These are phyloP conservation scores for Centruroides vittatus DNA, from an alignment of 1,140 invertebrate genomes.

Conservation along the genomic window DNA sequence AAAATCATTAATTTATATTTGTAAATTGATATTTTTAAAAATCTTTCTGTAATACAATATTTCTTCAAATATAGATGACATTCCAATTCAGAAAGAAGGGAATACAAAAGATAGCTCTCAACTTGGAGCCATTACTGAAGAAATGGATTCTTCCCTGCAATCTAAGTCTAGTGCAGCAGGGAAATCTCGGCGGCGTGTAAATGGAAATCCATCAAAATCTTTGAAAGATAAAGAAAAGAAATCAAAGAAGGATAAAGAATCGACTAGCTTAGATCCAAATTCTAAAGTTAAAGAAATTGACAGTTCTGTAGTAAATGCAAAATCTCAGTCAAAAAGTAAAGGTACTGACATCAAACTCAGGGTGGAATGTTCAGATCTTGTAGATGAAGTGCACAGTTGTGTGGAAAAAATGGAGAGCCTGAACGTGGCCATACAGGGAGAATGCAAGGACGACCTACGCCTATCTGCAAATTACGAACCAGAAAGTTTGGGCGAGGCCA, in stretches of 20 bases:
- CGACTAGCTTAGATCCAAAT: conserved; percentile 2
- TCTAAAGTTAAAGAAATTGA: too few relatives aligned
- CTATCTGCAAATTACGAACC: too few relatives aligned
- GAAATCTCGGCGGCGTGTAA: conserved; percentile 3
- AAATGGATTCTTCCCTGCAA: conserved; percentile 23
- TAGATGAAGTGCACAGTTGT: too few relatives aligned
- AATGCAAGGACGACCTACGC: too few relatives aligned
- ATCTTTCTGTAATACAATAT: too few relatives aligned
- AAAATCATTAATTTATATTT: background rate
- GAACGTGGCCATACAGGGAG: too few relatives aligned
- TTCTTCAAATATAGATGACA: conserved; percentile 26
- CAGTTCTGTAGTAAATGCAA: too few relatives aligned
- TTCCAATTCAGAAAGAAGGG: conserved; percentile 25
- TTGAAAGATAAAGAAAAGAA: conserved; percentile 22
- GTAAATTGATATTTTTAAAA: background rate
- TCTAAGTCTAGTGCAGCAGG: conserved; percentile 5
- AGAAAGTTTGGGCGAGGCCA: too few relatives aligned
- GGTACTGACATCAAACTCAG: too few relatives aligned
- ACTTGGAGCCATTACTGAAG: conserved; percentile 28
- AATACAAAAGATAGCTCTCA: conserved; percentile 13
- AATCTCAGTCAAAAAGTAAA: too few relatives aligned
- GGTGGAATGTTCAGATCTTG: too few relatives aligned
- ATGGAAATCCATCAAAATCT: conserved; percentile 5
- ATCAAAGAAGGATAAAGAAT: conserved; percentile 11
- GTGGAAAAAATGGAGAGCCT: too few relatives aligned